These are phyloP conservation scores for Pipa parva DNA, from an alignment of 2,113 vertebrate species.

Conservation along the genomic window DNA sequence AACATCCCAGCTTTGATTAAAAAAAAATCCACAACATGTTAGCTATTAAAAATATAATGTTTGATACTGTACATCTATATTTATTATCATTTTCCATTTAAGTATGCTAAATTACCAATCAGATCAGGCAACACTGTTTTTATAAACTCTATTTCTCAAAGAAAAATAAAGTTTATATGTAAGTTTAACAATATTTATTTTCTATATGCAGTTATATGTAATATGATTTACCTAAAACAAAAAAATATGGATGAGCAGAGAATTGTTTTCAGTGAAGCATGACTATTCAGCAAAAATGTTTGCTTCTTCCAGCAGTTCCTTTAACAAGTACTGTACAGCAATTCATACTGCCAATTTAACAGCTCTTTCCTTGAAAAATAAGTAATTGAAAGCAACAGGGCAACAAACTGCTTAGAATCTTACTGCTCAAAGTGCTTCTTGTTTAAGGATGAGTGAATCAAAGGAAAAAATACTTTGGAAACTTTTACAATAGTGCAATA, in stretches of 20 bases:
- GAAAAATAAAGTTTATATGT: no score
- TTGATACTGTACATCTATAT: no score
- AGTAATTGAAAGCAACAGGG: slow-evolving; percentile 1
- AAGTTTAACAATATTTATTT: no score
- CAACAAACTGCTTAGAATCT: not conserved
- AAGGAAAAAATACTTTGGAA: not conserved
- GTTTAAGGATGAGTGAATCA: not conserved
- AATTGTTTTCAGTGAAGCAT: not conserved
- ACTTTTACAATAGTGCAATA: not conserved
- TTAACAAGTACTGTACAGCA: not conserved
- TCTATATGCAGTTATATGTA: not conserved
- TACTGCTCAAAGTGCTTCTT: not conserved
- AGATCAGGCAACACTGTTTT: no score
- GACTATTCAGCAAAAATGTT: not conserved
- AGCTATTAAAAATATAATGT: no score
- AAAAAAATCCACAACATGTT: no score
- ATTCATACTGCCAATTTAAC: not conserved
- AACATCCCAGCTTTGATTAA: no score
- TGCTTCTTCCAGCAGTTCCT: not conserved
- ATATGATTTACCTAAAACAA: not conserved
- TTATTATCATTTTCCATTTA: no score
- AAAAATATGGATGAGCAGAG: not conserved
- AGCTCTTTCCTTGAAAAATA: not conserved
- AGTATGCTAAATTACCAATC: no score
- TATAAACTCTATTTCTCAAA: no score